Evolutionary conservation across 1,140 invertebrate species (phyloP).

Genomic region (Leguminivora glycinivorella): DNA sequence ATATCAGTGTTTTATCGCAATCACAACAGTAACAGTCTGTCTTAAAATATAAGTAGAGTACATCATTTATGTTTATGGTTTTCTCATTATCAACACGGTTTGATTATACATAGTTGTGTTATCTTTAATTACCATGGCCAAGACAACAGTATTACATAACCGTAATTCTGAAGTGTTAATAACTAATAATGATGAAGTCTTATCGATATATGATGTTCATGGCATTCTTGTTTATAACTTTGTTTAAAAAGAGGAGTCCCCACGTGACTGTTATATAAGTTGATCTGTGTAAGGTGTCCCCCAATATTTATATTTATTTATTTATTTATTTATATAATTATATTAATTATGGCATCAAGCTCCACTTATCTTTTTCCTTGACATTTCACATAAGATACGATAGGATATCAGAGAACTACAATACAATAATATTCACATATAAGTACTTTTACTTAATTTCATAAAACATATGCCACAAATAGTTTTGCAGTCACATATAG

Average conservation of each 20-base stretch:
- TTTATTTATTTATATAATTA: too few species aligned
- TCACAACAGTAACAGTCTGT: neutral
- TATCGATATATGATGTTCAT: neutral
- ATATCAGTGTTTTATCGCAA: neutral
- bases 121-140: slow-evolving; percentile 14
- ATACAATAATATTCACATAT: too few species aligned
- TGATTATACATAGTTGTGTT: slow-evolving; percentile 3
- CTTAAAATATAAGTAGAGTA: neutral
- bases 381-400: neutral
- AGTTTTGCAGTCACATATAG: too few species aligned
- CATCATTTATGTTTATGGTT: neutral
- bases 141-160: slow-evolving; percentile 6
- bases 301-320: too few species aligned
- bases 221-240: neutral
- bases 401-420: too few species aligned
- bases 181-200: neutral
- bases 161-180: neutral
- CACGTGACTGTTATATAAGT: slow-evolving; percentile 2
- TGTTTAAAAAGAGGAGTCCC: neutral
- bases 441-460: too few species aligned
- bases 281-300: too few species aligned
- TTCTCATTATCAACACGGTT: slow-evolving; percentile 5
- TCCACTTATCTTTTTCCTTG: neutral
- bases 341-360: too few species aligned
- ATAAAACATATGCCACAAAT: too few species aligned